phyloP scores from a whole-genome alignment of 92 coral and sea anemone genomes.

The Epizoanthus illoricatus region DNA sequence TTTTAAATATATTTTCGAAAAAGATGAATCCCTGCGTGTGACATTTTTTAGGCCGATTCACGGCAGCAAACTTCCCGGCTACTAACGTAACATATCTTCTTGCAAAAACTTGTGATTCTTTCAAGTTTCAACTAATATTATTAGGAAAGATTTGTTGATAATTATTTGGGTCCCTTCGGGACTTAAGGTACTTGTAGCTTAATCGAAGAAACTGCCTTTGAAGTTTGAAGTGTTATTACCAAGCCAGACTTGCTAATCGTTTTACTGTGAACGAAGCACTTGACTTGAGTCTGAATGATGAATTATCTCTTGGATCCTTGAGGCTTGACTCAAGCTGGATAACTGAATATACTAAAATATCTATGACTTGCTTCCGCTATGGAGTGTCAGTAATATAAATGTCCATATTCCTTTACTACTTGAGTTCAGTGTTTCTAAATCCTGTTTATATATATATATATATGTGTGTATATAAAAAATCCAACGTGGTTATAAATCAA shows the following conservation, averaged over 20 bases:
- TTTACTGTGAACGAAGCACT: background rate
- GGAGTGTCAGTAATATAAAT: no score
- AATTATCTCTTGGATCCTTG: background rate
- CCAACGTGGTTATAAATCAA: no score
- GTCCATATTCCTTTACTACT: no score
- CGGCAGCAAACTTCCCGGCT: slow-evolving; percentile 20
- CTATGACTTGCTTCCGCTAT: background rate
- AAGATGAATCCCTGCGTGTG: slow-evolving; percentile 10
- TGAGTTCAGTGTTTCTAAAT: no score
- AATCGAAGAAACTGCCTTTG: slow-evolving; percentile 14
- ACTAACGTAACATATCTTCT: background rate
- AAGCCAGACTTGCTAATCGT: background rate
- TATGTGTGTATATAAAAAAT: no score
- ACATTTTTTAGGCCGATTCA: background rate
- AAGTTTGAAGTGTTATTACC: background rate
- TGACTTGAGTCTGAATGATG: background rate
- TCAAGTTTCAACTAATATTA: slow-evolving; percentile 10
- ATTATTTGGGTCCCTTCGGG: slow-evolving; percentile 21
- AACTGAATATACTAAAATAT: background rate
- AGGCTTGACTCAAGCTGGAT: background rate
- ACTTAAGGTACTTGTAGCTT: background rate
- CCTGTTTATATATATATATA: no score
- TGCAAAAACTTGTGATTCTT: background rate
- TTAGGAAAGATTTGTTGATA: background rate
- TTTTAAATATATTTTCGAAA: slow-evolving; percentile 28